Conservation (phyloP, 1,140 invertebrate species). For the Alviniconcha marisindica region DNA sequence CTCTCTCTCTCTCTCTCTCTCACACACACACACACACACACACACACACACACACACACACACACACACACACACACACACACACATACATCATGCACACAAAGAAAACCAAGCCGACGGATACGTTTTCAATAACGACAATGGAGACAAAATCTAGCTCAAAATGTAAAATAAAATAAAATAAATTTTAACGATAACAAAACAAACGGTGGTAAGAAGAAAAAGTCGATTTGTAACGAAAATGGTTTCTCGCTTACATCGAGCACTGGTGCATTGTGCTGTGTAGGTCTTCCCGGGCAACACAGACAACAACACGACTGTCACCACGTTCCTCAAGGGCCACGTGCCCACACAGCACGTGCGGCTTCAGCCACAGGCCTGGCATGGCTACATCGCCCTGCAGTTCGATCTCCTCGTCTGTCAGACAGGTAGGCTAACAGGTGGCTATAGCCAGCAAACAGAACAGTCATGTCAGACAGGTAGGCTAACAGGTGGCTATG, state of each 20-base stretch:
- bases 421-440: conserved; percentile 51
- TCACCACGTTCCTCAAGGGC: conserved; percentile 59
- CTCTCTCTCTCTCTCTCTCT: too few species aligned
- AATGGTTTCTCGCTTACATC: too few species aligned
- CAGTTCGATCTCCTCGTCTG: conserved; percentile 62
- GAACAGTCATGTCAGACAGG: conserved; percentile 50
- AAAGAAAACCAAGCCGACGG: too few species aligned
- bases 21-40: neutral
- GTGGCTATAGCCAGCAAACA: neutral
- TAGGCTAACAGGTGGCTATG: conserved; percentile 28
- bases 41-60: neutral
- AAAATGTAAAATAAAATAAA: too few species aligned
- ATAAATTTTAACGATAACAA: too few species aligned
- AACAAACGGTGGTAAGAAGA: too few species aligned
- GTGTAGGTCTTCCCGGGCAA: conserved; percentile 60
- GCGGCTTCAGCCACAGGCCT: conserved; percentile 43
- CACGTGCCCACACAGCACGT: conserved; percentile 54
- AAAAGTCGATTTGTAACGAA: too few species aligned
- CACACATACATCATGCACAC: too few species aligned
- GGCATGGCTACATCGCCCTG: conserved; percentile 48
- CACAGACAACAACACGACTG: conserved; percentile 52
- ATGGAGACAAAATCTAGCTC: too few species aligned
- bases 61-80: neutral
- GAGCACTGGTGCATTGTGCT: too few species aligned
- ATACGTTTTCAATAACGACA: too few species aligned